Conservation (phyloP, 2,888 invertebrate genomes). For the Mellilla xanthometata region DNA sequence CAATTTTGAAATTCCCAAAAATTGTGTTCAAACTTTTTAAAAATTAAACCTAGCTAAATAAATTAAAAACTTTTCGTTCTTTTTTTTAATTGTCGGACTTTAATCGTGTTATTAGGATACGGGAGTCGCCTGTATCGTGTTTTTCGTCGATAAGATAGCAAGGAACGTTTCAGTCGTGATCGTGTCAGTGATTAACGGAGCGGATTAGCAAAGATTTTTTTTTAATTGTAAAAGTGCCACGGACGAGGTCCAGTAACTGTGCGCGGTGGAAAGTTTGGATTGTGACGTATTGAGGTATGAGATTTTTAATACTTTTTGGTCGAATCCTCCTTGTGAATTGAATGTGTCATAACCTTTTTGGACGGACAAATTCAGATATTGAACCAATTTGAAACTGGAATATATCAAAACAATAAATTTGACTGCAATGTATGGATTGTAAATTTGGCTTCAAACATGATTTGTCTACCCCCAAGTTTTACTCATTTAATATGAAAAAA, state of each 20-base stretch:
- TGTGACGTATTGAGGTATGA: conserved; percentile 59
- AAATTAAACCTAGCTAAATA: too few relatives aligned
- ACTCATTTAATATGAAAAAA: too few relatives aligned
- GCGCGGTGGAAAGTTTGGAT: conserved; percentile 56
- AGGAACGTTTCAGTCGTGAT: conserved; percentile 44
- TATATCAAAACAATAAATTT: too few relatives aligned
- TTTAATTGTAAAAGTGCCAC: conserved; percentile 34
- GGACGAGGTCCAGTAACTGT: conserved; percentile 28
- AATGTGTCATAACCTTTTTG: too few relatives aligned
- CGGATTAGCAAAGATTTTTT: conserved; percentile 48
- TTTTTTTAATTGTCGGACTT: conserved; percentile 29
- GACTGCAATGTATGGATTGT: too few relatives aligned
- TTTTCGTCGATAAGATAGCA: conserved; percentile 60
- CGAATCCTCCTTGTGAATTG: not conserved
- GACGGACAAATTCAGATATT: too few relatives aligned
- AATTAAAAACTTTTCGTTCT: conserved; percentile 9
- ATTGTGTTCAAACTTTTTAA: too few relatives aligned
- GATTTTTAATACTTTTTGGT: conserved; percentile 16
- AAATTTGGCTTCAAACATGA: too few relatives aligned
- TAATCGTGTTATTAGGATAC: conserved; percentile 44
- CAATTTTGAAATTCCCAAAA: not conserved
- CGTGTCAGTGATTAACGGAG: conserved; percentile 64
- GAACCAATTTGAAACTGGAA: too few relatives aligned
- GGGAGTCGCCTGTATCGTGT: conserved; percentile 33
- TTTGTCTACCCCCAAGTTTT: too few relatives aligned